Evolutionary conservation across 2,797 vertebrate species (phyloP), one percentile per base, ranked within the genome.

Genomic region (Schizopygopsis pylzovi): DNA sequence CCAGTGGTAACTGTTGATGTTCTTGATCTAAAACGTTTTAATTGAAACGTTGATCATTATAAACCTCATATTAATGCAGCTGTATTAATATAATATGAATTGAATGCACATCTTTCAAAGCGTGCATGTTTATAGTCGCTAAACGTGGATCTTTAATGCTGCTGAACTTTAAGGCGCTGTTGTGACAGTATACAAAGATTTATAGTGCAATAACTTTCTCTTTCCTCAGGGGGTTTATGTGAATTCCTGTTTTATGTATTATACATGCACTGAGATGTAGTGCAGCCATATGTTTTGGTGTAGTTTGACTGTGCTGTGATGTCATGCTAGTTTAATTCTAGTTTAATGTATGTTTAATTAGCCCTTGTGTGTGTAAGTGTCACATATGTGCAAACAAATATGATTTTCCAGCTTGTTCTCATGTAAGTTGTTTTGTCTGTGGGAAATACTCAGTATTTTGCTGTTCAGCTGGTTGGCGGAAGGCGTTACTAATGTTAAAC

Each of bases 401-500:
- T 2, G 45, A 70, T 71, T 82, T 73, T 61, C 39, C 25, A 15
- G 52, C 65, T 43, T 59, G 68, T 85, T 81, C 85, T 75, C 85
- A 56, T 75, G 84, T 18, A 78, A 22, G 61, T 77, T 81, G 61
- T 77, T 73, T 86, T 84, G 81, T 89, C 65, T 88, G 37, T 56
- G 37, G 22, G 83, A 54, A 79, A 39, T 18, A 84, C 16, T 52
- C 8, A 18, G 6, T 81, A 39, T 22, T 88, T 87, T 81, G 73
- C 65, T 90, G 70, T 84, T 45, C 84, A 87, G 81, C 82, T 88
- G 82, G 88, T 81, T 86, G 87, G 82, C n/a, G 82, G 84, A 79
- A 37, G 79, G 86, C 87, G 83, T 87, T 43, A 67, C 85, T 88
- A 85, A 87, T 87, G 81, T 72, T 86, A 73, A 88, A 90, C 88